Percentiles rank a stretch among this genome's conserved stretches.
Conservation (phyloP, 2,797 vertebrate genomes). For the Dromococcyx pavoninus region DNA sequence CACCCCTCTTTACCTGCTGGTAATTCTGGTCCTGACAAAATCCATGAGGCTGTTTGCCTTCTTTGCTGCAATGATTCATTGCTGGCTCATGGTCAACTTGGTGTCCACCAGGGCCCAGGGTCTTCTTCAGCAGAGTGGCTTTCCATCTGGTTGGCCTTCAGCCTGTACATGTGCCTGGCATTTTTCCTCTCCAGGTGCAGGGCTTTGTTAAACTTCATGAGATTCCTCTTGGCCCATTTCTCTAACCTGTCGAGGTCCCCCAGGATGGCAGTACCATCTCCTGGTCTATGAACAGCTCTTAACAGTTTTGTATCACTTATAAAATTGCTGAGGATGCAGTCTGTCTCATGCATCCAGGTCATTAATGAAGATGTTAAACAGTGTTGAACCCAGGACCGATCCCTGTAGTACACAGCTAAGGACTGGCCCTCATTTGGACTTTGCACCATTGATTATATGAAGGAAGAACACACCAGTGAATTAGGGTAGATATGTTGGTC, state of each 20-base stretch:
- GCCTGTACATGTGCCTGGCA: background rate
- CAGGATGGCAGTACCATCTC: background rate
- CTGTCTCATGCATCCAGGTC: background rate
- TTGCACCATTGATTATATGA: background rate
- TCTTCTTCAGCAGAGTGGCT: background rate
- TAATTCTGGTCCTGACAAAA: background rate
- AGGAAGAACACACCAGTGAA: background rate
- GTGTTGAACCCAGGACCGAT: background rate
- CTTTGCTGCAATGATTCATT: background rate
- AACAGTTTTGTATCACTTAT: background rate
- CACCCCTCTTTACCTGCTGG: background rate
- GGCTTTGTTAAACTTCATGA: background rate
- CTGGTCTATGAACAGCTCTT: background rate
- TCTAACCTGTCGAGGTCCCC: background rate
- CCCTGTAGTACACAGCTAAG: background rate
- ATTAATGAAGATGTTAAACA: background rate
- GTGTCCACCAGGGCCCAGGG: background rate
- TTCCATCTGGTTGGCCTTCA: background rate
- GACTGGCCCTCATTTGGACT: background rate
- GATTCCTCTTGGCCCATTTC: background rate
- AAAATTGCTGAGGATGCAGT: background rate
- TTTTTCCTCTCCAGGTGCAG: background rate
- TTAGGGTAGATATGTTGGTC: background rate
- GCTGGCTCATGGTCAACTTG: background rate
- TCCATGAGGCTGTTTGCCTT: background rate